Evolutionary conservation across 2,888 invertebrate species (phyloP).

Genomic region (Adineta ricciae): DNA sequence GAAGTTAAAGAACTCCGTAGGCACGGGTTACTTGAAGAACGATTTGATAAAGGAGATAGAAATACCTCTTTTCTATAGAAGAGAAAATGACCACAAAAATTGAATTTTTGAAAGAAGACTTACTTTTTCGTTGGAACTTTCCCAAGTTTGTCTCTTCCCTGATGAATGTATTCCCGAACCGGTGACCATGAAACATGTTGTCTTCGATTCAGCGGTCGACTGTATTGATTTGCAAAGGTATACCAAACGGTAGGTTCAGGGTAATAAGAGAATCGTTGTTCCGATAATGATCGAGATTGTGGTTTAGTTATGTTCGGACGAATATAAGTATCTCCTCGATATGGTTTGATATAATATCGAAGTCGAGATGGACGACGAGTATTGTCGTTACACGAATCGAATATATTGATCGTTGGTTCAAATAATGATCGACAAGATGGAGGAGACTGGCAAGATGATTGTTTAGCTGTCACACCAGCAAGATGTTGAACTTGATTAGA

Average conservation of each 20-base stretch:
- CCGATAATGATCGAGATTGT: not conserved
- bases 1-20: not conserved
- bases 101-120: not conserved
- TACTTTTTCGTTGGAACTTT: not conserved
- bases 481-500: not conserved
- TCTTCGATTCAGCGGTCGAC: not conserved
- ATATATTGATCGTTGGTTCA: not conserved
- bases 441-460: not conserved
- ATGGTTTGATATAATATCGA: not conserved
- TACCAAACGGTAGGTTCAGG: not conserved
- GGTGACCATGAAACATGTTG: constrained; percentile 20
- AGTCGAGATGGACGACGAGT: not conserved
- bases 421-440: not conserved
- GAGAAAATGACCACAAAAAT: not conserved
- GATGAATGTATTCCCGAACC: not conserved
- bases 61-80: not conserved
- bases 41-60: not conserved
- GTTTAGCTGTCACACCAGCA: not conserved
- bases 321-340: not conserved
- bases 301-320: not conserved
- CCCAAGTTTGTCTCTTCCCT: not conserved
- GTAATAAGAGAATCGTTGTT: not conserved
- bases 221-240: not conserved
- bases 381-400: not conserved
- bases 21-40: not conserved